phyloP scores from a whole-genome alignment of 2,113 vertebrate species.

The Struthio camelus region DNA sequence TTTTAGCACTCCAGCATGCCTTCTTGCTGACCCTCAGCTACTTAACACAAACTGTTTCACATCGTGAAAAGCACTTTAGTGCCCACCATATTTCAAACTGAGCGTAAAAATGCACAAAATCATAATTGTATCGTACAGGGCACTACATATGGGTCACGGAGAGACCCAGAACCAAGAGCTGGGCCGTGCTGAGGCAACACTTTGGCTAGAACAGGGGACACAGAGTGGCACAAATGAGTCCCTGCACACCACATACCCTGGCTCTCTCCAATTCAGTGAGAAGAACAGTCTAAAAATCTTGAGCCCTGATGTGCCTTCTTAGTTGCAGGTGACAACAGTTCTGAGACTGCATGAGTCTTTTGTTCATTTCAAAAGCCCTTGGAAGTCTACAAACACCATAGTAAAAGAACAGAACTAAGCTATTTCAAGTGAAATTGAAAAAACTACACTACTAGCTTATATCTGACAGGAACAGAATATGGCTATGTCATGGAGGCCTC shows the following conservation, averaged over 20 bases:
- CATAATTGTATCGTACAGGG: neutral
- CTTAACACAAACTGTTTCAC: neutral
- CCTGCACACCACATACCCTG: fast-evolving
- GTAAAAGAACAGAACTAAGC: neutral
- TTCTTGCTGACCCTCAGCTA: fast-evolving
- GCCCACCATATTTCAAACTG: neutral
- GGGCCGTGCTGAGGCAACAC: neutral
- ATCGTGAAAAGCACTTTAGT: neutral
- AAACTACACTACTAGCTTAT: neutral
- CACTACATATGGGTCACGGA: neutral
- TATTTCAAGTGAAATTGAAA: neutral
- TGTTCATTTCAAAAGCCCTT: neutral
- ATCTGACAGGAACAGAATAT: neutral
- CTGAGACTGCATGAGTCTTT: neutral
- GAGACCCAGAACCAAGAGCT: neutral
- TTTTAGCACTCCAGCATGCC: neutral
- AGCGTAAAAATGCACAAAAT: neutral
- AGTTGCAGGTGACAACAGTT: neutral
- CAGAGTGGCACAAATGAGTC: neutral
- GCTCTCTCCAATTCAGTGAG: neutral
- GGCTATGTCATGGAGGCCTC: neutral
- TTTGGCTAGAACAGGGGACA: fast-evolving
- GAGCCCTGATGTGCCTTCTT: neutral
- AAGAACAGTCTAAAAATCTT: neutral
- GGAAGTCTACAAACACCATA: neutral